Evolutionary conservation across 2,888 invertebrate species (phyloP), one percentile per base, ranked within the genome.

Genomic region (Eupithecia subfuscata): DNA sequence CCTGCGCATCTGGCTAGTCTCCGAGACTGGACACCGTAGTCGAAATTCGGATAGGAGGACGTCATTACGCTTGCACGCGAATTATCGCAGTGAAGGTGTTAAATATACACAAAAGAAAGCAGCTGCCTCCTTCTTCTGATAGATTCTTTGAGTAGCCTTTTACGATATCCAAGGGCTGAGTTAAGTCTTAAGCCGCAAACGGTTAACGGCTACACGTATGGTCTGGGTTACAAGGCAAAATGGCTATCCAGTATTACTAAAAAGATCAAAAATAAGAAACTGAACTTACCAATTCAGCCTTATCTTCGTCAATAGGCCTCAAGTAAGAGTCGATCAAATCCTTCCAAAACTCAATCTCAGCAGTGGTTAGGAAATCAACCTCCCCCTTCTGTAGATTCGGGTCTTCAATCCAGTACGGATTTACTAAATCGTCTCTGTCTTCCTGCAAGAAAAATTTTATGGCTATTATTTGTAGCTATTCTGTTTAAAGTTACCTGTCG

Each of bases 371-470:
- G 84, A 97, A 97, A 85, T 98, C 98, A 2, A 98, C 97, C 88
- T 98, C 98, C 6, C 99, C 99, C 86, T 98, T 97, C 81, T 97
- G 96, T 60, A 99, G 93, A 74, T 97, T 97, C 0, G 97, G 96
- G 89, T 99, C 99, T 90, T 98, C 98, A 79, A 99, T 97, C 99
- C 99, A 99, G 87, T 97, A 98, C 0, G 99, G 99, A 87, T 98
- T 98, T 22, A 98, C 96, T 5, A 98, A 95, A 80, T 98, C 98
- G 82, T 98, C 98, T 73, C 98, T 95, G 82, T 97, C 97, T 83
- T 97, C 95, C 91, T 95, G 85, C n/a, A 80, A 75, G 65, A 37
- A 73, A 40, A 12, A 52, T 48, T 34, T 3, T 8, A 64, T 5
- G 1, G 63, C 12, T 16, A 34, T 63, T 63, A 9, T 52, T 48